Conservation (phyloP, 1,140 invertebrate species). For the Dendroctonus ponderosae region DNA sequence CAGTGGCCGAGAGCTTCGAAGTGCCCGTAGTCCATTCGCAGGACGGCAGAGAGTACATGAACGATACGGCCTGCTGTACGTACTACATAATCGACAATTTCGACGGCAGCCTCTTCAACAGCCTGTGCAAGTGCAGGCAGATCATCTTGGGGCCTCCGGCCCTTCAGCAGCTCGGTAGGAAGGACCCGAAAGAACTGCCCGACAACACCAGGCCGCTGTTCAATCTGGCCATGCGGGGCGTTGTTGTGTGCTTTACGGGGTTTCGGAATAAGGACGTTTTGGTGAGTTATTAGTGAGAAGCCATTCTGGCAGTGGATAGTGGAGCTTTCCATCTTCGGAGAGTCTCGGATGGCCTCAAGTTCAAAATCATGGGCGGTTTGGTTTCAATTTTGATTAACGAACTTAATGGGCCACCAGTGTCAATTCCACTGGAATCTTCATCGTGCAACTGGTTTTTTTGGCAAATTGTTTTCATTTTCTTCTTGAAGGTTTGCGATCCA, state of each 20-base stretch:
- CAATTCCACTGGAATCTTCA: too few relatives aligned
- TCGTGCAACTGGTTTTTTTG: too few relatives aligned
- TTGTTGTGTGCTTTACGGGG: conserved; percentile 86
- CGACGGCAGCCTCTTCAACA: conserved; percentile 64
- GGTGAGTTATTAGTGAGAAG: conserved; percentile 55
- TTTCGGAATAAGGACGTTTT: conserved; percentile 85
- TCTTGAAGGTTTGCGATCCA: too few relatives aligned
- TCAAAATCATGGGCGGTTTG: not conserved
- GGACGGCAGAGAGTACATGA: conserved; percentile 59
- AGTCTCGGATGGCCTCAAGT: not conserved
- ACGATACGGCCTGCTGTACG: conserved; percentile 61
- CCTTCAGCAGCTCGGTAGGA: conserved; percentile 71
- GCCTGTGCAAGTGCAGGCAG: conserved; percentile 64
- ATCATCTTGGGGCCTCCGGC: conserved; percentile 74
- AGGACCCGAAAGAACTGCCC: conserved; percentile 60
- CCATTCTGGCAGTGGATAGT: not conserved
- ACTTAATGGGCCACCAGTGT: not conserved
- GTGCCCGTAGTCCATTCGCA: conserved; percentile 64
- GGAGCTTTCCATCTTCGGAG: not conserved
- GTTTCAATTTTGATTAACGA: not conserved
- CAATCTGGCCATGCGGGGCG: conserved; percentile 80
- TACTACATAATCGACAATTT: conserved; percentile 72
- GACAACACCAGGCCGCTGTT: conserved; percentile 76
- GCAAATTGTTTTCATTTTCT: too few relatives aligned
- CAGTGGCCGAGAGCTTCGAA: conserved; percentile 62